Evolutionary conservation across 2,797 vertebrate species (phyloP).

Genomic region (Percopsis omiscomaycus): DNA sequence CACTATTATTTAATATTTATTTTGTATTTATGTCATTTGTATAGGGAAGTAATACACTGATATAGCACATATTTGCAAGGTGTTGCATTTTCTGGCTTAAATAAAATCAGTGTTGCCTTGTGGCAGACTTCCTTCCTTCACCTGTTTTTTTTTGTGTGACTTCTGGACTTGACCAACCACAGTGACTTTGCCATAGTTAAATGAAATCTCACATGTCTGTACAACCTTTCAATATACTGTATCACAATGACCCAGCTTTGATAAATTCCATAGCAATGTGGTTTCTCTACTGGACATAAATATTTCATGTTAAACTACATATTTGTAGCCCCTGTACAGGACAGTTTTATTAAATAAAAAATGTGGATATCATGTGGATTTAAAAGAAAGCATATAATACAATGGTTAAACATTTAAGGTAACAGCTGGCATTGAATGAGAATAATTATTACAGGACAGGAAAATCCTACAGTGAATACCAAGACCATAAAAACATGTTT

Average conservation of each 20-base stretch:
- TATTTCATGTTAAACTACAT: background rate
- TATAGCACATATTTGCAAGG: slow-evolving; percentile 47
- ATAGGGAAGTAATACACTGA: slow-evolving; percentile 44
- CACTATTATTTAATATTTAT: slow-evolving; percentile 85
- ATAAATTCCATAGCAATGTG: slow-evolving; percentile 3
- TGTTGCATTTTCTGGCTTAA: slow-evolving; percentile 54
- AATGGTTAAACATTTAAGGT: background rate
- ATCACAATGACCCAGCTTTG: slow-evolving; percentile 25
- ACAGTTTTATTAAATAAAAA: background rate
- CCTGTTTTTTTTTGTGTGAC: slow-evolving; percentile 6
- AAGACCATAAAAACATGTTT: slow-evolving; percentile 82
- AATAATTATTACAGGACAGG: slow-evolving; percentile 56
- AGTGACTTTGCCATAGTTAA: slow-evolving; percentile 42
- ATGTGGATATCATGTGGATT: background rate
- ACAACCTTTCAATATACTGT: slow-evolving; percentile 43
- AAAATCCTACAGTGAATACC: slow-evolving; percentile 72
- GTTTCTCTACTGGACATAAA: slow-evolving; percentile 9
- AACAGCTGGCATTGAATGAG: background rate
- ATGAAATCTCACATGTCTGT: slow-evolving; percentile 60
- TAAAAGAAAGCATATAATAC: too few relatives aligned
- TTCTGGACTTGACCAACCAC: slow-evolving; percentile 30
- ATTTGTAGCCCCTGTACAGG: too few relatives aligned
- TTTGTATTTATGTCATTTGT: slow-evolving; percentile 78
- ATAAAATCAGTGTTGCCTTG: slow-evolving; percentile 64
- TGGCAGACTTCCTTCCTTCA: slow-evolving; percentile 23